These are phyloP conservation scores for Caprella mutica DNA, from an alignment of 2,888 invertebrate species.

Conservation along the genomic window DNA sequence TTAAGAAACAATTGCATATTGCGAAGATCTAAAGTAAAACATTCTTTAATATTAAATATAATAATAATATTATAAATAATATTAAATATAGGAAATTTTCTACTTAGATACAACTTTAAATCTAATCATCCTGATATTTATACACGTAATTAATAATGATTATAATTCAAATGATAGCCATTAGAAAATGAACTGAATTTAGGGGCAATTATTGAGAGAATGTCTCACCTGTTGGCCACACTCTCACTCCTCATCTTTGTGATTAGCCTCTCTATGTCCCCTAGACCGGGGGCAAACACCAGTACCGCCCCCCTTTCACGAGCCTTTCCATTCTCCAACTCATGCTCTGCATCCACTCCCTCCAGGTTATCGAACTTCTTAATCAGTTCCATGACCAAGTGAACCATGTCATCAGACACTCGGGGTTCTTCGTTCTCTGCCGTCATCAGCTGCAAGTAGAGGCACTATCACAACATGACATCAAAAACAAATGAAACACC, in stretches of 20 bases:
- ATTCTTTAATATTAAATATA: no score
- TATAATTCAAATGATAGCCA: no score
- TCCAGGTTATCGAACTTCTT: slow-evolving; percentile 56
- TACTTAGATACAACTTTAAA: background rate
- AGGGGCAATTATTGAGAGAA: background rate
- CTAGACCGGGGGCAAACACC: slow-evolving; percentile 77
- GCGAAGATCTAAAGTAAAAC: no score
- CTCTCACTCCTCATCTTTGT: slow-evolving; percentile 32
- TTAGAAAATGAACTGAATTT: no score
- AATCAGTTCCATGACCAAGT: slow-evolving; percentile 52
- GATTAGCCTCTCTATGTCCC: slow-evolving; percentile 52
- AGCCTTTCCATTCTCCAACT: no score
- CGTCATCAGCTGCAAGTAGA: no score
- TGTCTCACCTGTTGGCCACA: slow-evolving; percentile 16
- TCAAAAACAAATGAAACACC: no score
- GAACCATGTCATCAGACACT: slow-evolving; percentile 51
- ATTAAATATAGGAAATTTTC: background rate
- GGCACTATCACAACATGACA: no score
- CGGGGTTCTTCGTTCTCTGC: slow-evolving; percentile 47
- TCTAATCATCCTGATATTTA: background rate
- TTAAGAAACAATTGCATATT: no score
- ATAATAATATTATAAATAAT: no score
- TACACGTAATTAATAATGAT: background rate
- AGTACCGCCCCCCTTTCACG: slow-evolving; percentile 53
- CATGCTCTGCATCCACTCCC: no score